Evolutionary conservation across 2,113 vertebrate species (phyloP).

Genomic region (Odocoileus hemionus): DNA sequence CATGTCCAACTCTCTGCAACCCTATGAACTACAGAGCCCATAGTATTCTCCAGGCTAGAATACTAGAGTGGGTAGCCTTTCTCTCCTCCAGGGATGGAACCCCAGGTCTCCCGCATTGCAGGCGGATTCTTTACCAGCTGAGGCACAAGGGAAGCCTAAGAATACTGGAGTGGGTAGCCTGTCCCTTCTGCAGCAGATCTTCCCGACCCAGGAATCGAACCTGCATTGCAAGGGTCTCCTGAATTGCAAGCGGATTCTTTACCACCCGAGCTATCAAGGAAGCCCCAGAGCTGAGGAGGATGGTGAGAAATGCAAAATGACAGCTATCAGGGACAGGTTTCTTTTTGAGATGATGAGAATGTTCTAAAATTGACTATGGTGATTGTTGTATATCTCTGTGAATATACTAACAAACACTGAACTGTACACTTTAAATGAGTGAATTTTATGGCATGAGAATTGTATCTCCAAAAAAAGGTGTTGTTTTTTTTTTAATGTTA

Average conservation of each 20-base stretch:
- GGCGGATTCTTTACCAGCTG: neutral
- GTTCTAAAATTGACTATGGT: neutral
- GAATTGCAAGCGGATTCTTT: neutral
- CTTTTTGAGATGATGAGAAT: neutral
- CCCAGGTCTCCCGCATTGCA: neutral
- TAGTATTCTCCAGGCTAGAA: neutral
- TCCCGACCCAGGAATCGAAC: neutral
- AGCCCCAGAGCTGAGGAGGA: neutral
- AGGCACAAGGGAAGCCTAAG: neutral
- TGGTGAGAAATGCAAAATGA: neutral
- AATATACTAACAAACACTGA: neutral
- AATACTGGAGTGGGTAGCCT: neutral
- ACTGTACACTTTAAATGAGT: neutral
- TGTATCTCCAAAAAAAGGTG: neutral
- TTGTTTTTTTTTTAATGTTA: neutral
- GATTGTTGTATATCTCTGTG: neutral
- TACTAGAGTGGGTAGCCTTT: neutral
- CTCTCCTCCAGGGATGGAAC: neutral
- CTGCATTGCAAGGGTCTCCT: neutral
- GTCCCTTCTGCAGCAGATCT: neutral
- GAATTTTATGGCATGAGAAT: neutral
- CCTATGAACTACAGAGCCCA: neutral
- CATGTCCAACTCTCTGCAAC: neutral
- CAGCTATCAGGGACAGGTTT: neutral
- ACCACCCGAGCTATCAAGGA: neutral